These are phyloP conservation scores for Nyleta sp. DNA, from an alignment of 2,888 invertebrate genomes.

Conservation along the genomic window DNA sequence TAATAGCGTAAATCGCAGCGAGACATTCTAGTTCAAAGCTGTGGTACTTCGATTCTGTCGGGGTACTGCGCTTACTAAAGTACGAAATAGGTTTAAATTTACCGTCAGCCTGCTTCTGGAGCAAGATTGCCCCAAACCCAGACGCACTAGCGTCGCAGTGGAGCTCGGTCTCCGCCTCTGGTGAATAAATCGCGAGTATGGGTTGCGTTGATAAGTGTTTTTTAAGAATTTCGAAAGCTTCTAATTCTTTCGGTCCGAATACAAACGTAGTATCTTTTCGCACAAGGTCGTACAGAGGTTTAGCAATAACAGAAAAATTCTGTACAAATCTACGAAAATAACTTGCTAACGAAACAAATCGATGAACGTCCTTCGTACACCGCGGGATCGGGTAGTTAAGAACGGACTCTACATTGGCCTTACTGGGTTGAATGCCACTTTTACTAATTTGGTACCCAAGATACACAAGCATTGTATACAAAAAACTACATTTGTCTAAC, in stretches of 20 bases:
- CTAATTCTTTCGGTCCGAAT: slow-evolving; percentile 66
- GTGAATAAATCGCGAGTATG: slow-evolving; percentile 61
- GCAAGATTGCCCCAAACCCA: not conserved
- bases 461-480: slow-evolving; percentile 6
- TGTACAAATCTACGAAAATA: slow-evolving; percentile 15
- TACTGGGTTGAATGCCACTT: slow-evolving; percentile 3
- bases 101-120: too few species aligned
- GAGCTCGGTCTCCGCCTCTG: slow-evolving; percentile 2
- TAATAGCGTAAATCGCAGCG: too few species aligned
- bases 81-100: slow-evolving; percentile 1
- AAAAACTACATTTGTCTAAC: slow-evolving; percentile 20
- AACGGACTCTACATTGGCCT: slow-evolving; percentile 4
- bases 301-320: slow-evolving; percentile 1
- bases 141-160: slow-evolving; percentile 5
- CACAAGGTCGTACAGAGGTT: not conserved
- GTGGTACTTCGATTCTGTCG: too few species aligned
- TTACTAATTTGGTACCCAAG: slow-evolving; percentile 15
- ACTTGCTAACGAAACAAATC: slow-evolving; percentile 16
- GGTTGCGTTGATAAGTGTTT: slow-evolving; percentile 61
- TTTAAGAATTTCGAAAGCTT: slow-evolving; percentile 67
- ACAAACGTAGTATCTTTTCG: slow-evolving; percentile 57
- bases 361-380: slow-evolving; percentile 5
- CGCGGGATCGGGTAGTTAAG: slow-evolving; percentile 23
- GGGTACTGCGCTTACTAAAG: slow-evolving; percentile 8
- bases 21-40: too few species aligned